Base-by-base conservation (phyloP, 2,797 vertebrate genomes). In the Tapirus indicus region DNA sequence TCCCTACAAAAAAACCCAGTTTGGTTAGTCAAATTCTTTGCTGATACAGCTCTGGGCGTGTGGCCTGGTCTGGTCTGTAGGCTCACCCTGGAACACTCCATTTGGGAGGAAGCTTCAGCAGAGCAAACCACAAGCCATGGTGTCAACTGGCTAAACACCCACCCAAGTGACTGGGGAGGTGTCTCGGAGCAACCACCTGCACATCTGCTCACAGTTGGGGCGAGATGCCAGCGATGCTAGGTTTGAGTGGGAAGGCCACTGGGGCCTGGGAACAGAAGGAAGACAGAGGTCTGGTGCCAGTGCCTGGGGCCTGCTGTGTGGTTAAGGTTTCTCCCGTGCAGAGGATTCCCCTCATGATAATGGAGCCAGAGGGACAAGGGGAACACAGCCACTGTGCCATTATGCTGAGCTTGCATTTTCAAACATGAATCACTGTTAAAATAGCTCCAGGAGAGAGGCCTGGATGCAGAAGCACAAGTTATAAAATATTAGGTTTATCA, bases 301-400 rank as follows among this genome's bases (percentile, higher is more conserved):
- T 10, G 8, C 14, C 44, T 7, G 5, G 8, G 79, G 49, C 10
- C 32, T 1, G 32, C 23, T 1, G 0, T 0, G 32, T 7, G 7
- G 7, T 79, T 32, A 23, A n/a, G 78, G 2, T 23, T 5, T 41
- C 49, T 44, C 21, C 74, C 23, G 0, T 2, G 1, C 13, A 0
- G 56, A 44, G 17, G 56, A 11, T 4, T 11, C 10, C 23, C 25
- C 14, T 7, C 0, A 2, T n/a, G 12, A 6, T 6, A 20, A 2
- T 0, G 13, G 32, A 29, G 56, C 2, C 25, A 0, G 44, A 3
- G 49, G 23, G n/a, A 16, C 32, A 35, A 3, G 21, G n/a, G 0
- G 29, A 2, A 11, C 18, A n/a, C 0, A 1, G 47, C 6, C 41
- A 7, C 16, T 0, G 14, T 0, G 20, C 62, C 49, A 3, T 7